Conservation (phyloP, 2,113 vertebrate genomes). For the Cacatua alba region DNA sequence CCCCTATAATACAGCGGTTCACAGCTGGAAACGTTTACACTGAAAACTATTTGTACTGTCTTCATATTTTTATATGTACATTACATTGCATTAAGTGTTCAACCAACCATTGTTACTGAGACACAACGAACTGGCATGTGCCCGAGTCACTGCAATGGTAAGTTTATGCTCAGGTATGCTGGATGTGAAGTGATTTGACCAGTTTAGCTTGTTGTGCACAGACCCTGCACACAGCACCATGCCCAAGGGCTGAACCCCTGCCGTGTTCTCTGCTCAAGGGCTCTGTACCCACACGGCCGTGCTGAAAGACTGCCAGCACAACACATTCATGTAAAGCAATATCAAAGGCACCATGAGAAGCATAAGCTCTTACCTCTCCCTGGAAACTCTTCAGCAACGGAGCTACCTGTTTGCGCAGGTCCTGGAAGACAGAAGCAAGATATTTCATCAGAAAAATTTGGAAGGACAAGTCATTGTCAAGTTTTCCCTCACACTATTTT, state of each 20-base stretch:
- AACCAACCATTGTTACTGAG: not conserved
- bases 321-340: not conserved
- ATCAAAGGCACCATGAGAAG: not conserved
- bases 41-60: not conserved
- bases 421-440: slow-evolving; percentile 78
- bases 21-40: not conserved
- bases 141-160: not conserved
- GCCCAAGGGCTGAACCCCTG: not conserved
- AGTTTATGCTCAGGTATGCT: not conserved
- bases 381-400: slow-evolving; percentile 99
- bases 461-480: not conserved
- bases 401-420: slow-evolving; percentile 97
- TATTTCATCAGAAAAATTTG: not conserved
- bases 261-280: not conserved
- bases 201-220: not conserved
- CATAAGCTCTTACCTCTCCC: slow-evolving; percentile 88
- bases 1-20: not conserved
- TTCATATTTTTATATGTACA: not conserved
- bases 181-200: not conserved
- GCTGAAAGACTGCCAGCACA: not conserved
- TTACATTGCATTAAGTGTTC: not conserved
- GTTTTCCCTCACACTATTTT: not conserved
- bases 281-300: not conserved
- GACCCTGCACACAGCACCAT: not conserved
- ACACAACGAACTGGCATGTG: fast-evolving